Percentiles rank a stretch among this genome's conserved stretches.
phyloP scores from a whole-genome alignment of 1,140 invertebrate genomes.

The Drosophila busckii region DNA sequence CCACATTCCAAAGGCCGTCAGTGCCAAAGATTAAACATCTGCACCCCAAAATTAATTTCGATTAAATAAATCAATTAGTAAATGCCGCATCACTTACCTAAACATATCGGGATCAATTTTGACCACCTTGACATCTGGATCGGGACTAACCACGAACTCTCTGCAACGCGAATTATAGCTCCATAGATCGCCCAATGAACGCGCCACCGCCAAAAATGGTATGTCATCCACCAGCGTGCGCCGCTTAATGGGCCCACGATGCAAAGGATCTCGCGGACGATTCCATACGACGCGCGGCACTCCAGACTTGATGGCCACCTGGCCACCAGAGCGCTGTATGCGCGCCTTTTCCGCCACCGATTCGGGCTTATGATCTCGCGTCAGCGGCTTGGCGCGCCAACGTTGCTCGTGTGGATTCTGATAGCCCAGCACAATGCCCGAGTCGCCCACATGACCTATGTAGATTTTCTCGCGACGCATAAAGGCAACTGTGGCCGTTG shows the following conservation, averaged over 20 bases:
- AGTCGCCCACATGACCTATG: conserved; percentile 98
- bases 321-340: conserved; percentile 92
- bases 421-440: conserved; percentile 93
- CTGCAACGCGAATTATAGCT: conserved; percentile 94
- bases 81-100: conserved; percentile 79
- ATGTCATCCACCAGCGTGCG: conserved; percentile 95
- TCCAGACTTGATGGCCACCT: conserved; percentile 93
- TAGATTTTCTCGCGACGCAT: conserved; percentile 97
- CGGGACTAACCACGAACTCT: conserved; percentile 97
- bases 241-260: conserved; percentile 88
- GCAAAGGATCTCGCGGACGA: conserved; percentile 85
- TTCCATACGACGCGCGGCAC: conserved; percentile 98
- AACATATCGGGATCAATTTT: conserved; percentile 88
- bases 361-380: conserved; percentile 97
- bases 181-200: conserved; percentile 97
- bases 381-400: conserved; percentile 90
- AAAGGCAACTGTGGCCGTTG: conserved; percentile 96
- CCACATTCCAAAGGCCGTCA: conserved; percentile 98
- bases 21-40: conserved; percentile 96
- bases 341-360: conserved; percentile 89
- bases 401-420: conserved; percentile 84
- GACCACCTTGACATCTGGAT: conserved; percentile 95
- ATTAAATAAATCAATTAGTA: no score
- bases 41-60: no score
- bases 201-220: conserved; percentile 96